Conservation (phyloP, 2,888 invertebrate genomes). For the Punctoribates punctum region DNA sequence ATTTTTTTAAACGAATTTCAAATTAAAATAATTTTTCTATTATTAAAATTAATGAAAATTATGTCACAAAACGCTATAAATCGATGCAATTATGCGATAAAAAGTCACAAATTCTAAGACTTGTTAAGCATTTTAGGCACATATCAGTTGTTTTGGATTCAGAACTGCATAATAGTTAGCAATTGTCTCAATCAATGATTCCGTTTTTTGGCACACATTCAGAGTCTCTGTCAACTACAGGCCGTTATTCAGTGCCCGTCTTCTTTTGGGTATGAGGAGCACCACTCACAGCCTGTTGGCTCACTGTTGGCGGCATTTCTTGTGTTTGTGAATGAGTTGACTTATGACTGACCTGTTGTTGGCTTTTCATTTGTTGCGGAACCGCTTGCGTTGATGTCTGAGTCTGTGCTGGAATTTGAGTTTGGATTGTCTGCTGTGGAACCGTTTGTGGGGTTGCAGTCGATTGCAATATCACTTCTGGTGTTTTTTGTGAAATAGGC, state of each 20-base stretch:
- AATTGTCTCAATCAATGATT: not conserved
- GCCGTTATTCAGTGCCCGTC: not conserved
- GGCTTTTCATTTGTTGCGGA: not conserved
- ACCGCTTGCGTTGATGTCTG: not conserved
- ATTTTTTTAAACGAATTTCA: too few relatives aligned
- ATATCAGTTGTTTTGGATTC: slow-evolving; percentile 1
- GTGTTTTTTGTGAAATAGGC: too few relatives aligned
- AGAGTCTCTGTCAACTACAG: not conserved
- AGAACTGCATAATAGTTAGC: slow-evolving; percentile 8
- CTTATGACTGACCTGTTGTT: not conserved
- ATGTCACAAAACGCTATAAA: not conserved
- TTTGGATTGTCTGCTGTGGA: not conserved
- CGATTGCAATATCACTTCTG: too few relatives aligned
- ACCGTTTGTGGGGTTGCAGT: too few relatives aligned
- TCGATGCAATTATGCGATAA: not conserved
- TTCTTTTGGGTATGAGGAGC: not conserved
- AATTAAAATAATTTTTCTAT: too few relatives aligned
- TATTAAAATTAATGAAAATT: slow-evolving; percentile 4
- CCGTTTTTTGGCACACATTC: not conserved
- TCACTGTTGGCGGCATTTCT: not conserved
- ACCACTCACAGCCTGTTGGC: not conserved
- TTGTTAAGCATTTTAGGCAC: slow-evolving; percentile 22
- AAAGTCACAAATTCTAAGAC: not conserved
- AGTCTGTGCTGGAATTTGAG: not conserved
- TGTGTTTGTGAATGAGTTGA: not conserved